These are phyloP conservation scores for Sitta europaea DNA, from an alignment of 2,113 vertebrate genomes.

Conservation along the genomic window DNA sequence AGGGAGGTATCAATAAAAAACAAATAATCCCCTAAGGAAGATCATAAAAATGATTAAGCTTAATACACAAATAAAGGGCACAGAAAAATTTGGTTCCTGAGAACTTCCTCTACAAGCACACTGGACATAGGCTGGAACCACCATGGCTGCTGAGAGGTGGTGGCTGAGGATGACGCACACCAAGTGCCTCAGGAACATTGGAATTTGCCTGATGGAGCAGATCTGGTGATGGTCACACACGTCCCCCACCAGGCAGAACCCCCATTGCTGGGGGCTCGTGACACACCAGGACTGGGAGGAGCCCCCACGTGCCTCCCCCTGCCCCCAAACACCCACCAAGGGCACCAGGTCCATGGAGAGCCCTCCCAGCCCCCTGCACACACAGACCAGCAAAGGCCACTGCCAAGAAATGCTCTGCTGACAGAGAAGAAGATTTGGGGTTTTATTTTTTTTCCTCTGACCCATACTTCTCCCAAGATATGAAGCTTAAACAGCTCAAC, in stretches of 20 bases:
- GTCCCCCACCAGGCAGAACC: background rate
- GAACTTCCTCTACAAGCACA: background rate
- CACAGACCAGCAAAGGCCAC: background rate
- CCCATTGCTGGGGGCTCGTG: background rate
- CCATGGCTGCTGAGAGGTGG: rapidly evolving
- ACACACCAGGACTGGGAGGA: rapidly evolving
- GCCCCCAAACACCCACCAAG: background rate
- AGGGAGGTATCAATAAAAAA: background rate
- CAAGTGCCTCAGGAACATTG: background rate
- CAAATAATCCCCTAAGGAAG: background rate
- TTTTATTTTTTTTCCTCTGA: background rate
- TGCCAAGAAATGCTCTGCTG: background rate
- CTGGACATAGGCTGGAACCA: background rate
- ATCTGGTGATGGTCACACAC: background rate
- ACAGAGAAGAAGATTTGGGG: background rate
- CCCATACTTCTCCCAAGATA: background rate
- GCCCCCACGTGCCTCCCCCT: rapidly evolving
- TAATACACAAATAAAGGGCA: background rate
- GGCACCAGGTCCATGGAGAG: background rate
- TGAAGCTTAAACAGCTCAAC: background rate
- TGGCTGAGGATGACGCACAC: background rate
- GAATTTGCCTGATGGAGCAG: background rate
- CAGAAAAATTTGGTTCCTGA: background rate
- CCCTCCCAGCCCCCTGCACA: background rate
- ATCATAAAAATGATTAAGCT: background rate